Evolutionary conservation across 2,113 vertebrate genomes (phyloP).

Genomic region (Nestor notabilis): DNA sequence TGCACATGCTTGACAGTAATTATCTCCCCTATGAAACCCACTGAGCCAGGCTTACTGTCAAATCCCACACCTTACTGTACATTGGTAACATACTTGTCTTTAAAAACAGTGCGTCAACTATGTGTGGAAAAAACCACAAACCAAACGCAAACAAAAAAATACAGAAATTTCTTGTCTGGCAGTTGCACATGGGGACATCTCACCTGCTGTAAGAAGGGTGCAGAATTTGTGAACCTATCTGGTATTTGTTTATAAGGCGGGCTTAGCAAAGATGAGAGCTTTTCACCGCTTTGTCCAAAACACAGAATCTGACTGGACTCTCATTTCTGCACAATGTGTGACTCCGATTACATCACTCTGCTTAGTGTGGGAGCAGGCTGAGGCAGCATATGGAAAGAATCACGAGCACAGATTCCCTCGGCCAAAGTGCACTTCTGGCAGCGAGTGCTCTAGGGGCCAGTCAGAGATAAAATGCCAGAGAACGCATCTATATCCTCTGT

Average conservation of each 20-base stretch:
- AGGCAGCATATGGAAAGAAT: conserved; percentile 56
- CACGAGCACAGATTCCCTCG: neutral
- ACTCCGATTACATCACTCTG: neutral
- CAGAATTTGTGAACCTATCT: neutral
- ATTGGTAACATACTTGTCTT: neutral
- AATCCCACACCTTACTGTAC: conserved; percentile 20
- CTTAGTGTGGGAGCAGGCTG: neutral
- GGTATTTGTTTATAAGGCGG: neutral
- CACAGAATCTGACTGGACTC: neutral
- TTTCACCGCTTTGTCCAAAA: neutral
- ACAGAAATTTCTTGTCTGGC: neutral
- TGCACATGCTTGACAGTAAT: neutral
- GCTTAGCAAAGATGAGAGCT: neutral
- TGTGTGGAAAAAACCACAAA: neutral
- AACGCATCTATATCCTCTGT: neutral
- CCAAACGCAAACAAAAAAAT: neutral
- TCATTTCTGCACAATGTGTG: neutral
- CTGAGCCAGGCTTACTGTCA: neutral
- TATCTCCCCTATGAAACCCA: neutral
- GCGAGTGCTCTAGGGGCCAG: neutral
- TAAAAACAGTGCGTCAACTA: neutral
- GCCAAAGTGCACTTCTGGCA: conserved; percentile 15
- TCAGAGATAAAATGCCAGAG: conserved; percentile 31
- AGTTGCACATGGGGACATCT: accelerated
- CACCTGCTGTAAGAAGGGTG: neutral